A percentile compares a stretch with the other conserved stretches of the same genome.
Evolutionary conservation across 2,113 vertebrate genomes (phyloP).

Genomic region (Guaruba guarouba): DNA sequence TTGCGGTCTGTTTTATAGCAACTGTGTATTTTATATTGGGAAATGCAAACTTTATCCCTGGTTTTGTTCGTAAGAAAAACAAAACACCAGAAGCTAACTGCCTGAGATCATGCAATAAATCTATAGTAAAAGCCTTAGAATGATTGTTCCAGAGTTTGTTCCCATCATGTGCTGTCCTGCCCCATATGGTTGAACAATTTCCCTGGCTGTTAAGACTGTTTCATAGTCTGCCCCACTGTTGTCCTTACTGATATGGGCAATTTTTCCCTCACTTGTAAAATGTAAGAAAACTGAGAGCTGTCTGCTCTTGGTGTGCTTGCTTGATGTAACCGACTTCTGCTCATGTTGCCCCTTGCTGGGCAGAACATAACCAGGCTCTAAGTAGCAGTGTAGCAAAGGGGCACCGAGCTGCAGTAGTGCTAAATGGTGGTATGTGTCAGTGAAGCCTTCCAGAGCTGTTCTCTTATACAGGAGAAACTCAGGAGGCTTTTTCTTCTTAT

Average conservation of each 20-base stretch:
- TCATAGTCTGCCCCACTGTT: accelerated
- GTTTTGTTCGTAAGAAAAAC: neutral
- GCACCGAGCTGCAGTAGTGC: neutral
- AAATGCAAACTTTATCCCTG: neutral
- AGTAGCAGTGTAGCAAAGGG: neutral
- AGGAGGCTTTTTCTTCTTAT: neutral
- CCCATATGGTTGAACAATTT: neutral
- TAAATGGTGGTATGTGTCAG: neutral
- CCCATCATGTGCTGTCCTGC: neutral
- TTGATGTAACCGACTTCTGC: neutral
- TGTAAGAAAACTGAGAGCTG: neutral
- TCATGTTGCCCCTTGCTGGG: neutral
- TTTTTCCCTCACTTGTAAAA: neutral
- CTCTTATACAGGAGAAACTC: neutral
- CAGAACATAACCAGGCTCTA: neutral
- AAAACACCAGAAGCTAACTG: neutral
- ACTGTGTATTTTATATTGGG: neutral
- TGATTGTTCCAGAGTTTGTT: neutral
- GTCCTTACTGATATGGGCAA: neutral
- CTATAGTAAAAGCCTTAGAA: neutral
- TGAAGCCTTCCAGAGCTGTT: accelerated
- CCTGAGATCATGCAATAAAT: neutral
- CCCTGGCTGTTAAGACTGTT: neutral
- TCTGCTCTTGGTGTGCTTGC: neutral
- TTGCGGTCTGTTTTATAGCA: neutral